Conservation (phyloP, 2,113 vertebrate genomes). For the Cochlearius cochlearius region DNA sequence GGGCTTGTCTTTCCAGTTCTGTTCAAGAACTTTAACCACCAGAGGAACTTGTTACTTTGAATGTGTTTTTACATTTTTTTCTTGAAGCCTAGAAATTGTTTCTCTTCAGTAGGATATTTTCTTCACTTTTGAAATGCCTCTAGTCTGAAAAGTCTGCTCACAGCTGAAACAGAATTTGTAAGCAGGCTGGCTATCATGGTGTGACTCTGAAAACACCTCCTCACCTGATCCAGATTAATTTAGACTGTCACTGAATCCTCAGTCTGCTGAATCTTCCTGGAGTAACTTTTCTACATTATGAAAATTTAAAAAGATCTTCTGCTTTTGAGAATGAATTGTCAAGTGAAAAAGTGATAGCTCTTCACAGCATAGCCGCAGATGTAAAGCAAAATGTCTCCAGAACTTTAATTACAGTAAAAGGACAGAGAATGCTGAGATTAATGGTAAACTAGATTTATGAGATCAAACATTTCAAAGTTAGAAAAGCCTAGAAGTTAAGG, state of each 20-base stretch:
- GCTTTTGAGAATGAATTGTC: neutral
- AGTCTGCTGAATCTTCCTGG: neutral
- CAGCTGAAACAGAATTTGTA: slow-evolving; percentile 12
- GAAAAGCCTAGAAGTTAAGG: neutral
- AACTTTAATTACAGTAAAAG: neutral
- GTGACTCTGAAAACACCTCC: neutral
- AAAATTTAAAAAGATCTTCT: neutral
- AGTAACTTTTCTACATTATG: neutral
- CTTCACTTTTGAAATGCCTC: neutral
- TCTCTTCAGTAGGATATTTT: slow-evolving; percentile 14
- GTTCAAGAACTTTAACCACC: neutral
- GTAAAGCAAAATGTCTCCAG: neutral
- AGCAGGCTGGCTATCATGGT: neutral
- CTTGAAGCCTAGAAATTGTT: slow-evolving; percentile 21
- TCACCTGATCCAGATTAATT: neutral
- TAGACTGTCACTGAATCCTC: neutral
- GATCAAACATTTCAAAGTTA: neutral
- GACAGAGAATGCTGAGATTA: neutral
- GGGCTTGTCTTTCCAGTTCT: neutral
- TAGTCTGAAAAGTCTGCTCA: slow-evolving; percentile 7
- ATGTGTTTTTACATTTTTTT: neutral
- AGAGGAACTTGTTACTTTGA: neutral
- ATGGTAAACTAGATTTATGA: neutral
- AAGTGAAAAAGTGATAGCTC: neutral
- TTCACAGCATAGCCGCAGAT: neutral